Evolutionary conservation across 2,888 invertebrate species (phyloP).

Genomic region (Cryptus armator): DNA sequence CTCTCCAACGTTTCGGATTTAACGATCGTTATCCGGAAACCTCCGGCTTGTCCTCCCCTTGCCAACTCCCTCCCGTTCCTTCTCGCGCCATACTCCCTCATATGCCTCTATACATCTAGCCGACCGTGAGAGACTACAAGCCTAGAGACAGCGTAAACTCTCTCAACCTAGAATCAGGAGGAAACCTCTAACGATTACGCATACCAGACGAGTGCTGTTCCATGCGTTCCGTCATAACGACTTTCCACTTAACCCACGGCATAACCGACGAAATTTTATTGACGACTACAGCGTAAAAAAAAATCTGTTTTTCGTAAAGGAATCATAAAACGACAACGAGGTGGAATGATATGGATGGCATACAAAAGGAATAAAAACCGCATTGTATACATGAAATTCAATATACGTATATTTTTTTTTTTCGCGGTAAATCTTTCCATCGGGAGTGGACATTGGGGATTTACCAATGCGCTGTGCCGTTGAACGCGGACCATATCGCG

Average conservation of each 20-base stretch:
- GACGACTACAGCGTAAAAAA: not conserved
- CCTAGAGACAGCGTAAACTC: not conserved
- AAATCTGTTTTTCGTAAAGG: not conserved
- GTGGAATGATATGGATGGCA: not conserved
- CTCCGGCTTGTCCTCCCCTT: constrained; percentile 40
- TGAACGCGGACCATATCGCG: constrained; percentile 4
- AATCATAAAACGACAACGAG: not conserved
- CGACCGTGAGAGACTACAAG: not conserved
- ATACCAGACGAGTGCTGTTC: constrained; percentile 12
- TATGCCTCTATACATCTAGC: not conserved
- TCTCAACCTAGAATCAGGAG: not conserved
- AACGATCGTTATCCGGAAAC: constrained; percentile 69
- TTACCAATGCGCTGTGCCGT: constrained; percentile 37
- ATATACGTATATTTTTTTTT: not conserved
- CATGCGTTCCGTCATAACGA: not conserved
- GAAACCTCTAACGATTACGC: not conserved
- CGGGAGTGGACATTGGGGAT: constrained; percentile 18
- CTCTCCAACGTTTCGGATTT: constrained; percentile 64
- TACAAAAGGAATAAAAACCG: no score
- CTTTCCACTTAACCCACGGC: not conserved
- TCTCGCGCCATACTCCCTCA: constrained; percentile 10
- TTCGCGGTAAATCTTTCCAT: not conserved
- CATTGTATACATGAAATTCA: no score
- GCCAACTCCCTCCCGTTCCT: constrained; percentile 11
- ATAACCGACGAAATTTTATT: not conserved